Evolutionary conservation across 2,797 vertebrate genomes (phyloP).

Genomic region (Amniataba percoides): DNA sequence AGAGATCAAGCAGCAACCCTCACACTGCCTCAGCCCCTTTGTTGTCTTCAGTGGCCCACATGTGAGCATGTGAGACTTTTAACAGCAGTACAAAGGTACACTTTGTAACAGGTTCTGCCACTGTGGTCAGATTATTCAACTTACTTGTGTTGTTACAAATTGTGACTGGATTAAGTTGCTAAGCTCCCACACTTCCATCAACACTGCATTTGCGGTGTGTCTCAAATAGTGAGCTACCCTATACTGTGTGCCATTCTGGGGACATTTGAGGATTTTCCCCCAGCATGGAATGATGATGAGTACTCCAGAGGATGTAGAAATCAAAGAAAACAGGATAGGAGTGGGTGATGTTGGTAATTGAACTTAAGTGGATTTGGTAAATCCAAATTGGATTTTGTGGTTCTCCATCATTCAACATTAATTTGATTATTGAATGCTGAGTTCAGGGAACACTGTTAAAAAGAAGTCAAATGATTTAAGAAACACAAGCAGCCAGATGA

Average conservation of each 20-base stretch:
- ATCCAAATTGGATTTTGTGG: neutral
- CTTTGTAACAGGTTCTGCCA: neutral
- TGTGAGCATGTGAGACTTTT: neutral
- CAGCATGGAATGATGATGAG: neutral
- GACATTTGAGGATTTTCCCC: neutral
- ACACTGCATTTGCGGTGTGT: neutral
- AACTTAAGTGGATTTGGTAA: neutral
- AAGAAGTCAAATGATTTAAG: neutral
- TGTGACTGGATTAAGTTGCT: neutral
- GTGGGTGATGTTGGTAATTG: neutral
- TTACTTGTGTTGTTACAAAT: neutral
- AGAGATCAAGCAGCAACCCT: slow-evolving; percentile 10
- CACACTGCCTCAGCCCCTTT: neutral
- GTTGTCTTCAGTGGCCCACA: neutral
- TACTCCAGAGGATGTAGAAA: neutral
- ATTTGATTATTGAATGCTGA: neutral
- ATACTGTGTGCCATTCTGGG: neutral
- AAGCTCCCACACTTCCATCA: neutral
- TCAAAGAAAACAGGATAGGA: neutral
- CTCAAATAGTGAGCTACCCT: neutral
- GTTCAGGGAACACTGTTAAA: neutral
- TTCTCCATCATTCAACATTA: neutral
- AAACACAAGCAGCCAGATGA: too few species aligned
- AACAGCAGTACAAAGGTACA: neutral
- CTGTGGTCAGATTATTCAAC: too few species aligned